These are phyloP conservation scores for Drosophila nr. medialis DNA, from an alignment of 2,888 invertebrate genomes.

Conservation along the genomic window DNA sequence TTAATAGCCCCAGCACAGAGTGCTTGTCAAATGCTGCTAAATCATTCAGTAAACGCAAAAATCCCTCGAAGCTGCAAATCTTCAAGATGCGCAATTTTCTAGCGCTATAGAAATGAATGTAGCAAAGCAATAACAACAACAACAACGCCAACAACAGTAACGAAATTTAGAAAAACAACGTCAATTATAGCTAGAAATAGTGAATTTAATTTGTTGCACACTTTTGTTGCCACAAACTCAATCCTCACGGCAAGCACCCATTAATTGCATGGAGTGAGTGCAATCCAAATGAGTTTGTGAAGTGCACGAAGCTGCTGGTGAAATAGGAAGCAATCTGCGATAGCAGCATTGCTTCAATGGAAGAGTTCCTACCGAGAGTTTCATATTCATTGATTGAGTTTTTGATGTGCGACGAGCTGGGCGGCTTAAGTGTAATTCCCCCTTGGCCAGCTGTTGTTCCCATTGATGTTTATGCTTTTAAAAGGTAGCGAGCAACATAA, in stretches of 20 bases:
- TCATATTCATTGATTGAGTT: slow-evolving; percentile 52
- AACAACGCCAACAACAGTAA: not conserved
- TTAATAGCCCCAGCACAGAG: slow-evolving; percentile 58
- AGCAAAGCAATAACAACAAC: slow-evolving; percentile 9
- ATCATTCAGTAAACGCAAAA: slow-evolving; percentile 57
- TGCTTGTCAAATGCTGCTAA: slow-evolving; percentile 66
- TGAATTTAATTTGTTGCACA: slow-evolving; percentile 46
- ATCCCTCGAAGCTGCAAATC: slow-evolving; percentile 38
- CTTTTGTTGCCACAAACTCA: slow-evolving; percentile 31
- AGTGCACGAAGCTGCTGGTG: slow-evolving; percentile 12
- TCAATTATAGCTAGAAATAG: slow-evolving; percentile 14
- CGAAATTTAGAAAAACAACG: not conserved
- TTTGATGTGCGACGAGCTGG: slow-evolving; percentile 44
- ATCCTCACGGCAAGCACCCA: slow-evolving; percentile 22
- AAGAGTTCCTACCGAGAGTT: slow-evolving; percentile 34
- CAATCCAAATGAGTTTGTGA: slow-evolving; percentile 31
- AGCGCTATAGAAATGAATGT: slow-evolving; percentile 39
- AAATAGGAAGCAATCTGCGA: slow-evolving; percentile 3
- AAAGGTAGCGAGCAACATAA: slow-evolving; percentile 35
- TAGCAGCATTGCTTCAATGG: slow-evolving; percentile 13
- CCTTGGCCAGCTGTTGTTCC: slow-evolving; percentile 46
- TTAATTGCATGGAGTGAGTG: slow-evolving; percentile 44
- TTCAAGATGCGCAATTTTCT: slow-evolving; percentile 46
- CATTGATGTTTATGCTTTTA: slow-evolving; percentile 41
- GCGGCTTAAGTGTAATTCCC: slow-evolving; percentile 59